Conservation (phyloP, 2,797 vertebrate genomes). For the Lindbergichthys nudifrons region DNA sequence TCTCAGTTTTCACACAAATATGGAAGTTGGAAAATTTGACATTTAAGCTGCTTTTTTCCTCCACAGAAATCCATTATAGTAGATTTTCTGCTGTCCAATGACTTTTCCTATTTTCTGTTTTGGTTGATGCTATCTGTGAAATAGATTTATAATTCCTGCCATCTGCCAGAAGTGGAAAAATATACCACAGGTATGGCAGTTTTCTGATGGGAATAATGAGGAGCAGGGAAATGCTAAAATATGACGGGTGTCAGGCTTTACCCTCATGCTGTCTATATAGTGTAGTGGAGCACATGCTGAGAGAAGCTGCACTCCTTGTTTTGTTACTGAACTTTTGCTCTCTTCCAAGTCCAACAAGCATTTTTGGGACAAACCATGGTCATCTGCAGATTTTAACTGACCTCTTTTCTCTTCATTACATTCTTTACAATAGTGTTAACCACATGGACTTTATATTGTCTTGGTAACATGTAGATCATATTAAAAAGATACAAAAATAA, state of each 20-base stretch:
- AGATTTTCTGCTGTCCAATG: slow-evolving; percentile 10
- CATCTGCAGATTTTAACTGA: not conserved
- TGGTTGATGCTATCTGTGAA: slow-evolving; percentile 39
- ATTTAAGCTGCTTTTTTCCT: not conserved
- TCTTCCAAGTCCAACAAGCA: slow-evolving; percentile 17
- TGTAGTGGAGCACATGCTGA: slow-evolving; percentile 5
- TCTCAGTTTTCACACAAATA: slow-evolving; percentile 2
- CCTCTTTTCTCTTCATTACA: slow-evolving; percentile 7
- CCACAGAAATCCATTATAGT: slow-evolving; percentile 24
- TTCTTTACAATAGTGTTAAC: too few relatives aligned
- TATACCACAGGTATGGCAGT: slow-evolving; percentile 18
- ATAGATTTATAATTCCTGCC: slow-evolving; percentile 35
- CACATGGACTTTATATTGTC: too few relatives aligned
- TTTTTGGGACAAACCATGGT: slow-evolving; percentile 11
- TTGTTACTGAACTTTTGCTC: slow-evolving; percentile 24
- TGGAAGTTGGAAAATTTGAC: slow-evolving; percentile 5
- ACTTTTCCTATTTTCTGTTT: slow-evolving; percentile 9
- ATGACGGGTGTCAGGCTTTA: slow-evolving; percentile 43
- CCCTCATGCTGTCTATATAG: slow-evolving; percentile 19
- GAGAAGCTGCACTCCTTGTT: slow-evolving; percentile 10
- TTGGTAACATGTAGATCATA: too few relatives aligned
- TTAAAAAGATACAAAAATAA: too few relatives aligned
- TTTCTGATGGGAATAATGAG: slow-evolving; percentile 55
- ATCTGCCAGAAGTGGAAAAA: slow-evolving; percentile 39
- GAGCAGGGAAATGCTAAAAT: slow-evolving; percentile 42